phyloP scores from a whole-genome alignment of 2,797 vertebrate genomes.

The Chloroceryle amazona region DNA sequence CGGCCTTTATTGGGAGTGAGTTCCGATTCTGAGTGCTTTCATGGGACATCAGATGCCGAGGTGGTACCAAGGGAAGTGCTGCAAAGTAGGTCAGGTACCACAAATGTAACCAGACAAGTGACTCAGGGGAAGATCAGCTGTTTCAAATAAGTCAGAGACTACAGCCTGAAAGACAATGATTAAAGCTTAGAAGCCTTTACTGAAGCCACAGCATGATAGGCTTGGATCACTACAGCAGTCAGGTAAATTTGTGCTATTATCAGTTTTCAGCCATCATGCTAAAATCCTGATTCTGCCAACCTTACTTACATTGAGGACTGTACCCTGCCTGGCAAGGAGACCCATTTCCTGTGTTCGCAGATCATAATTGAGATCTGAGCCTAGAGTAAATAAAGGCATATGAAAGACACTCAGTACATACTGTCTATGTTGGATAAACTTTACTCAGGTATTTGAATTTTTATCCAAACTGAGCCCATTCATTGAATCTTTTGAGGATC shows the following conservation, averaged over 20 bases:
- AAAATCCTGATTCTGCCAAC: constrained; percentile 21
- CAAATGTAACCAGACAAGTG: constrained; percentile 77
- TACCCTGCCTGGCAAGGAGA: not conserved
- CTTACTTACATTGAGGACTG: not conserved
- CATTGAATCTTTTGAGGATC: not conserved
- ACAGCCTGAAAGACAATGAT: constrained; percentile 39
- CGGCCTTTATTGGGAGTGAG: constrained; percentile 35
- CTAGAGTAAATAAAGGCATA: constrained; percentile 27
- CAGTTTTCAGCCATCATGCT: not conserved
- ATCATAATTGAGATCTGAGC: constrained; percentile 14
- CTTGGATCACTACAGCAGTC: not conserved
- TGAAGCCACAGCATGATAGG: constrained; percentile 24
- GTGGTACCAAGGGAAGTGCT: constrained; percentile 58
- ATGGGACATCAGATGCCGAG: constrained; percentile 17
- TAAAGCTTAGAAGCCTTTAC: constrained; percentile 45
- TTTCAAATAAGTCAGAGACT: constrained; percentile 75
- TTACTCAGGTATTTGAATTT: not conserved
- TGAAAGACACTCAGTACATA: not conserved
- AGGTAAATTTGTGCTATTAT: constrained; percentile 6
- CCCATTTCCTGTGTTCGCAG: not conserved
- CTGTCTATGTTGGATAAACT: not conserved
- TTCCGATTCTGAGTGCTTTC: constrained; percentile 53
- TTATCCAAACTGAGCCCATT: not conserved
- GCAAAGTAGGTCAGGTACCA: constrained; percentile 78
- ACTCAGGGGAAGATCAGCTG: constrained; percentile 70